Conservation (phyloP, 92 coral and sea anemone species). For the Muricea muricata region DNA sequence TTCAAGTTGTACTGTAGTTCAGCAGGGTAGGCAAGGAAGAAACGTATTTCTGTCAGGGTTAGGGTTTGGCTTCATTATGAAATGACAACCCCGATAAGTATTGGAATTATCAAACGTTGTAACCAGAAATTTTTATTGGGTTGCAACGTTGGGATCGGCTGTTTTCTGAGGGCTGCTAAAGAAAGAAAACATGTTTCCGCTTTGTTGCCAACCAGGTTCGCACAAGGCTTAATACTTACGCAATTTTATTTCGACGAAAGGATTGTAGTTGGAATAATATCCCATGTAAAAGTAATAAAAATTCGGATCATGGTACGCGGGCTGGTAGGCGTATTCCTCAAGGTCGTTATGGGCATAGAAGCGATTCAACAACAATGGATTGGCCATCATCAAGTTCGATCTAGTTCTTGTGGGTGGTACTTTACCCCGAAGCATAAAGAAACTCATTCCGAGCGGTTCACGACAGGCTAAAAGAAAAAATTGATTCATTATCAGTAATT, state of each 20-base stretch:
- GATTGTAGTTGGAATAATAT: not conserved
- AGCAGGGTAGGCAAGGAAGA: too few relatives aligned
- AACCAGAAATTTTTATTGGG: too few relatives aligned
- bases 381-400: not conserved
- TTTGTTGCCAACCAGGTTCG: too few relatives aligned
- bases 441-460: slow-evolving; percentile 19
- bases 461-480: slow-evolving; percentile 5
- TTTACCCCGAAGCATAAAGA: slow-evolving; percentile 3
- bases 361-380: not conserved
- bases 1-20: too few relatives aligned
- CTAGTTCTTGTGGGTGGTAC: not conserved
- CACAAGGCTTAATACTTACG: too few relatives aligned
- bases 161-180: too few relatives aligned
- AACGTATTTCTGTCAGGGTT: too few relatives aligned
- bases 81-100: too few relatives aligned
- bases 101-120: too few relatives aligned
- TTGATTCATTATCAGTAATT: not conserved
- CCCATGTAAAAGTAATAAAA: not conserved
- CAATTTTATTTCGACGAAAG: not conserved
- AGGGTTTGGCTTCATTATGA: too few relatives aligned
- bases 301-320: not conserved
- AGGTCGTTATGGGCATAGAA: not conserved
- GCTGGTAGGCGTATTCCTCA: not conserved
- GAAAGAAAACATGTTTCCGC: too few relatives aligned
- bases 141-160: too few relatives aligned